Evolutionary conservation across 2,888 invertebrate genomes (phyloP).

Genomic region (Bombylius major): DNA sequence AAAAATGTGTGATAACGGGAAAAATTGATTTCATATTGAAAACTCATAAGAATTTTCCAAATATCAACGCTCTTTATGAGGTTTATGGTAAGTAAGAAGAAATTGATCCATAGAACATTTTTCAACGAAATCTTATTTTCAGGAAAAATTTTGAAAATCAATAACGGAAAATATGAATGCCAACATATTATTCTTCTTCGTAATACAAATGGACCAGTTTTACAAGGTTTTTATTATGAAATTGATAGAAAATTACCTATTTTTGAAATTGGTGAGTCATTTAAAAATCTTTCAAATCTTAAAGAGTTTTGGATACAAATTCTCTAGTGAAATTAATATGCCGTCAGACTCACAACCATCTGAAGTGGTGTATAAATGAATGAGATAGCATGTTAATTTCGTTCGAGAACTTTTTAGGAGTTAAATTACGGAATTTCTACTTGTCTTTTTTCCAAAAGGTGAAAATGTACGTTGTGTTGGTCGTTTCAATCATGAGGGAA

Average conservation of each 20-base stretch:
- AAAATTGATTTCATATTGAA: constrained; percentile 26
- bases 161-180: constrained; percentile 8
- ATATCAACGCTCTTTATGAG: constrained; percentile 25
- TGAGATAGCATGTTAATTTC: not conserved
- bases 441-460: constrained; percentile 17
- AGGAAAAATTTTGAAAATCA: too few species aligned
- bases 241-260: constrained; percentile 19
- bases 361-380: not conserved
- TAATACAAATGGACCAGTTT: constrained; percentile 24
- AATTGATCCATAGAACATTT: not conserved
- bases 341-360: too few species aligned
- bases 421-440: too few species aligned
- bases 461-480: constrained; percentile 25
- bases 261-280: constrained; percentile 11
- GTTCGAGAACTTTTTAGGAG: too few species aligned
- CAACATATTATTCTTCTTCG: constrained; percentile 26
- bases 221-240: constrained; percentile 29
- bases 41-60: constrained; percentile 21
- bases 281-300: too few species aligned
- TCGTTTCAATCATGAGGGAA: constrained; percentile 19
- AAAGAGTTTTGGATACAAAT: too few species aligned
- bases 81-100: constrained; percentile 23
- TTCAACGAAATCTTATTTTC: not conserved
- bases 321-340: too few species aligned
- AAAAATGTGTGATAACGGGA: constrained; percentile 18